Conservation (phyloP, 64 coral and sea anemone genomes). For the Catalaphyllia jardinei region DNA sequence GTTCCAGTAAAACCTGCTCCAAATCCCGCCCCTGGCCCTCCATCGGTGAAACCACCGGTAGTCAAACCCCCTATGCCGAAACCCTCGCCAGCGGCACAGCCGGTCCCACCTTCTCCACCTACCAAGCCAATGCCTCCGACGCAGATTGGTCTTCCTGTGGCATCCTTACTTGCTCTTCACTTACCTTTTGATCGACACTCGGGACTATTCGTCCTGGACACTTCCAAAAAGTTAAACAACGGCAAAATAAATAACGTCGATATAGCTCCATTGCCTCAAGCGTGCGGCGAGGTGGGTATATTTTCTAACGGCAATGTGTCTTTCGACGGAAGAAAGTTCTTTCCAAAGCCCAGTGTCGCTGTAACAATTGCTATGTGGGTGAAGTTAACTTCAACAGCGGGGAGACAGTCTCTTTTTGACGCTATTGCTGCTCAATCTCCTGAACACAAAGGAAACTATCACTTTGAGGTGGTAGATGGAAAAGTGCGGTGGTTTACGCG, state of each 20-base stretch:
- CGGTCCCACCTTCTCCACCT: slow-evolving; percentile 36
- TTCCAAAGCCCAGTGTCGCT: slow-evolving; percentile 62
- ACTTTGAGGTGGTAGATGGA: slow-evolving; percentile 74
- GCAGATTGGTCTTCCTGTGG: slow-evolving; percentile 30
- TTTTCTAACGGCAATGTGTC: slow-evolving; percentile 73
- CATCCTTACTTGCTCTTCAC: slow-evolving; percentile 33
- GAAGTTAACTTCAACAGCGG: slow-evolving; percentile 53
- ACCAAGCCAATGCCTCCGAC: slow-evolving; percentile 3
- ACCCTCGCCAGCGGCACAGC: slow-evolving; percentile 31
- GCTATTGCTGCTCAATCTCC: slow-evolving; percentile 42
- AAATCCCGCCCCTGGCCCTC: not conserved
- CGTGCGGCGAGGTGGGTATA: slow-evolving; percentile 69
- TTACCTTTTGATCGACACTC: slow-evolving; percentile 68
- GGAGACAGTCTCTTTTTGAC: slow-evolving; percentile 72
- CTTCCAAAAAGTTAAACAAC: slow-evolving; percentile 60
- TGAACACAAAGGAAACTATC: slow-evolving; percentile 55
- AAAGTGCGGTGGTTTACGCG: slow-evolving; percentile 70
- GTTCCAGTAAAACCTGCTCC: slow-evolving; percentile 6
- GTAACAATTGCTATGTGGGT: slow-evolving; percentile 83
- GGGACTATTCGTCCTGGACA: slow-evolving; percentile 50
- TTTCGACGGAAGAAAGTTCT: slow-evolving; percentile 64
- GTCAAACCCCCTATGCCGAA: slow-evolving; percentile 17
- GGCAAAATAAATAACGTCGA: slow-evolving; percentile 61
- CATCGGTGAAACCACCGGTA: not conserved
- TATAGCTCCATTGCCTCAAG: slow-evolving; percentile 39